Conservation (phyloP, 2,113 vertebrate species). For the Corynorhinus townsendii region DNA sequence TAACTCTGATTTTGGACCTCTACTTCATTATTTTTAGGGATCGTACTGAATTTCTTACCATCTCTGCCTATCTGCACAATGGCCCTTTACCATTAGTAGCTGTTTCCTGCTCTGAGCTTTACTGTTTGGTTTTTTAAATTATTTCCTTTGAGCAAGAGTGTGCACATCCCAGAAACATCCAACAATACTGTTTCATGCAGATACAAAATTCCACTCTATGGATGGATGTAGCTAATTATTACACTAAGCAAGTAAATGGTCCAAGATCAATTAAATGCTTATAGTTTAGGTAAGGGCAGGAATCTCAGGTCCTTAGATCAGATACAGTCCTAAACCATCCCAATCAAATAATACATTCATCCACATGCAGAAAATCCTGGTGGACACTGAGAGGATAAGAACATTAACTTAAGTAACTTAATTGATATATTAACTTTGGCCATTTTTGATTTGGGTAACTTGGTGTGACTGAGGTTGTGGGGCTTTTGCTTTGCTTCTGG, state of each 20-base stretch:
- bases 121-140: neutral
- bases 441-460: neutral
- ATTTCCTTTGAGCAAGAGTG: conserved; percentile 12
- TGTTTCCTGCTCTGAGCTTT: conserved; percentile 11
- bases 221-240: neutral
- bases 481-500: neutral
- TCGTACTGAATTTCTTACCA: neutral
- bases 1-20: neutral
- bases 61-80: neutral
- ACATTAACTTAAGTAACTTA: conserved; percentile 28
- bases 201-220: neutral
- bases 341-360: neutral
- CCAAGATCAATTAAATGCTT: neutral
- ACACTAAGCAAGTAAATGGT: neutral
- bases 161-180: neutral
- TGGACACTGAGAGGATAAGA: neutral
- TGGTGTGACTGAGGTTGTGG: neutral
- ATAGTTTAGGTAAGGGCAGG: neutral
- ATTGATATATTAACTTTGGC: neutral
- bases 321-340: neutral
- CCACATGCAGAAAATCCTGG: conserved; percentile 1
- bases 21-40: neutral
- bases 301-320: neutral
- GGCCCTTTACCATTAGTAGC: neutral
- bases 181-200: neutral